Base-by-base conservation (phyloP, 2,888 invertebrate genomes). In the Amphipoea oculea region DNA sequence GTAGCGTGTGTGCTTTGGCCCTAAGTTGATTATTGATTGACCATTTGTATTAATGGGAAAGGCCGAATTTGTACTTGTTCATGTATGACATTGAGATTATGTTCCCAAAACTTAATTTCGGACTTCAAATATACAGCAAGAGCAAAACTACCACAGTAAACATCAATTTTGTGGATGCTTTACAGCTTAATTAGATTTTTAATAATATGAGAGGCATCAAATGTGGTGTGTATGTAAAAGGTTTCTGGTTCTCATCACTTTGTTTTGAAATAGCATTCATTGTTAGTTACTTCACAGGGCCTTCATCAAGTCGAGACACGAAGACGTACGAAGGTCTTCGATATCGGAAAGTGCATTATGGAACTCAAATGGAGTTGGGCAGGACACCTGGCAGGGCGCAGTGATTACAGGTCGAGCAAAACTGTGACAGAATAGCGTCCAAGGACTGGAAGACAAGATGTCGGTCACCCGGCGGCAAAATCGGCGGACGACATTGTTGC, bases 271-370 rank as follows among this genome's bases (percentile, higher is more conserved):
- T 48, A 23, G 20, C 20, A 36, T 36, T 45, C 48, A 72, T 72
- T 76, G 70, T 72, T 23, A 9, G 2, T 48, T 23, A 63, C 51
- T 82, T 66, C 54, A 66, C 66, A 79, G 4, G n/a, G 36, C 4
- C n/a, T 67, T 63, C 14, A 76, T 51, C 4, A n/a, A 45, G 54
- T 57, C 23, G 23, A 57, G 11, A n/a, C n/a, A n/a, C n/a, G 23
- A n/a, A n/a, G 3, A 11, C 57, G 57, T 60, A 2, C n/a, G 1
- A n/a, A 60, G 11, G n/a, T n/a, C 57, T n/a, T 60, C 4, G 11
- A 4, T n/a, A n/a, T 57, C 11, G 3, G 57, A 57, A n/a, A 57
- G 23, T 0, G 23, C 11, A 57, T 57, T n/a, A 11, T n/a, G 57
- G 57, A 57, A n/a, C n/a, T 60, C n/a, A 60, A 60, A 60, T n/a